Base-by-base conservation (phyloP, 2,888 invertebrate genomes). In the Atethmia centrago region DNA sequence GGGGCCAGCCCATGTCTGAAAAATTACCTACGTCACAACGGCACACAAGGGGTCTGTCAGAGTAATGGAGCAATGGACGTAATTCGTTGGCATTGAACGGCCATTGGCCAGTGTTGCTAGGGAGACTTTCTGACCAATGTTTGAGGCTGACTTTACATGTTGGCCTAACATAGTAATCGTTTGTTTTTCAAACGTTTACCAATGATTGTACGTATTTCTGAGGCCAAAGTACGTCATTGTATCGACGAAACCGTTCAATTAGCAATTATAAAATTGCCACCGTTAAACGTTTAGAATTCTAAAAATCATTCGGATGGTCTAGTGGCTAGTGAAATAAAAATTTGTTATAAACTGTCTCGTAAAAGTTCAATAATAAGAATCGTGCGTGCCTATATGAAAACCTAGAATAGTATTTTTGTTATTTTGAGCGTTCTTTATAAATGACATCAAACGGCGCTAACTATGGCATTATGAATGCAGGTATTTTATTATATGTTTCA, bases 31-130 rank as follows among this genome's bases (percentile, higher is more conserved):
- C 73, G 79, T 80, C 79, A 73, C 67, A 42, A 59, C n/a, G 56
- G n/a, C 72, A 82, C 58, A 82, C 80, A 82, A 78, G 77, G 81
- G 77, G 82, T 77, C 61, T 82, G 77, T 62, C 78, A 16, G n/a
- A 77, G 64, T 65, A 53, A 66, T 66, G 40, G 40, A 75, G 42
- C 55, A 67, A 80, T 80, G n/a, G 16, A 76, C 78, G 53, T 68
- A 45, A 82, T 77, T 82, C 28, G 59, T 64, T 69, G 49, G 53
- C 77, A 82, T 70, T 65, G 82, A 67, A 31, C 62, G 78, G 55
- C 31, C 76, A 67, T 53, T 81, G 81, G 40, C 55, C 74, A 62
- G 5, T 64, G 77, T 81, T 78, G 76, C 82, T 81, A 78, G 21
- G 77, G 31, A n/a, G 19, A 78, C 51, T 81, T 62, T 78, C 36